Evolutionary conservation across 1,140 invertebrate genomes (phyloP).

Genomic region (Daktulosphaira vitifoliae): DNA sequence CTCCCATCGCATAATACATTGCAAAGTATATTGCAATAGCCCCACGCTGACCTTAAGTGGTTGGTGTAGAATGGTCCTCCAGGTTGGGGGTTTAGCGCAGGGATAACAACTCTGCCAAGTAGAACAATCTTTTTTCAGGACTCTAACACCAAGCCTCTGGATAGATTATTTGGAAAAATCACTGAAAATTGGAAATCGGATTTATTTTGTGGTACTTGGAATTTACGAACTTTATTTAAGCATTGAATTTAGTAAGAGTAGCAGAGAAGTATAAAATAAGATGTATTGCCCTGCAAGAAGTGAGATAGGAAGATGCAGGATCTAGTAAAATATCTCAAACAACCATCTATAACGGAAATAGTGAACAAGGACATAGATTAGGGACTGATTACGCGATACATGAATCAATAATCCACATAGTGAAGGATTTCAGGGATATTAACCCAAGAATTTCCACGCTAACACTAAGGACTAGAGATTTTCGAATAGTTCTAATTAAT

Average conservation of each 20-base stretch:
- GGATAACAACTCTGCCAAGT: not conserved
- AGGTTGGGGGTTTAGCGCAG: too few species aligned
- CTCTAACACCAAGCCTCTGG: not conserved
- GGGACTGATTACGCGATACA: slow-evolving; percentile 31
- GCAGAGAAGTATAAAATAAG: not conserved
- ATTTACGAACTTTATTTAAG: not conserved
- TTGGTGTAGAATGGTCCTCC: not conserved
- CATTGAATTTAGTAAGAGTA: not conserved
- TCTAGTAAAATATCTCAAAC: not conserved
- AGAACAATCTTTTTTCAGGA: not conserved
- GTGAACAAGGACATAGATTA: slow-evolving; percentile 2
- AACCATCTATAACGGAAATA: slow-evolving; percentile 2
- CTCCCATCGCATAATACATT: too few species aligned
- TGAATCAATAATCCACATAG: slow-evolving; percentile 1
- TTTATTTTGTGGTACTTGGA: not conserved
- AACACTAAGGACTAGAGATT: slow-evolving; percentile 15
- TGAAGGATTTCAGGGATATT: slow-evolving; percentile 14
- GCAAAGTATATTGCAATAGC: too few species aligned
- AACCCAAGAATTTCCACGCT: slow-evolving; percentile 32
- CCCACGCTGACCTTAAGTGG: not conserved
- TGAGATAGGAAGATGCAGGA: not conserved
- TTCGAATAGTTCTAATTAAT: slow-evolving; percentile 31
- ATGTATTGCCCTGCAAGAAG: not conserved
- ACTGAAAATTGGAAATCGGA: not conserved
- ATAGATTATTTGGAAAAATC: not conserved